Conservation (phyloP, 2,797 vertebrate species). For the Brachymystax lenok region DNA sequence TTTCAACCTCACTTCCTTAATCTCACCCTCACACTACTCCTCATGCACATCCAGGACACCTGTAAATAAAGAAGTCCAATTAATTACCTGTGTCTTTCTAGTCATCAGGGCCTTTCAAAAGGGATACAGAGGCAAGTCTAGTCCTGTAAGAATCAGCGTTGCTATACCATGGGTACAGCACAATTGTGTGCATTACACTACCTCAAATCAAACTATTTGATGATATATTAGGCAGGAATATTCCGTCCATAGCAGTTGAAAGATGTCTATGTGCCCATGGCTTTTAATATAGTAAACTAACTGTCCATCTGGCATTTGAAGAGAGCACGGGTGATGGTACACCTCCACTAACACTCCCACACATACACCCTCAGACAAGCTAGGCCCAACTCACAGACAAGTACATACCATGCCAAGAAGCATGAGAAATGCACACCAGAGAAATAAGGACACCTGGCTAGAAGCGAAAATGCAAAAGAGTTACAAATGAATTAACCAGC, state of each 20-base stretch:
- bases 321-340: background rate
- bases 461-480: background rate
- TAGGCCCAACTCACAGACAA: constrained; percentile 2
- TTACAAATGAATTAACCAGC: background rate
- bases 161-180: background rate
- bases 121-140: too few species aligned
- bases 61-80: background rate
- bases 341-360: background rate
- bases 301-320: constrained; percentile 13
- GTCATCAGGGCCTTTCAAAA: background rate
- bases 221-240: background rate
- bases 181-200: background rate
- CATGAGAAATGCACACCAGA: background rate
- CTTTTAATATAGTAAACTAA: background rate
- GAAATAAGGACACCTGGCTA: background rate
- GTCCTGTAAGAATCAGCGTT: background rate
- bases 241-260: background rate
- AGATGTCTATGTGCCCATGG: background rate
- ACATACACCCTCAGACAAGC: background rate
- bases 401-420: background rate
- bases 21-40: background rate
- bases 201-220: background rate
- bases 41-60: background rate
- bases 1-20: background rate
- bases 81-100: background rate